Evolutionary conservation across 2,888 invertebrate species (phyloP).

Genomic region (Agrochola lota): DNA sequence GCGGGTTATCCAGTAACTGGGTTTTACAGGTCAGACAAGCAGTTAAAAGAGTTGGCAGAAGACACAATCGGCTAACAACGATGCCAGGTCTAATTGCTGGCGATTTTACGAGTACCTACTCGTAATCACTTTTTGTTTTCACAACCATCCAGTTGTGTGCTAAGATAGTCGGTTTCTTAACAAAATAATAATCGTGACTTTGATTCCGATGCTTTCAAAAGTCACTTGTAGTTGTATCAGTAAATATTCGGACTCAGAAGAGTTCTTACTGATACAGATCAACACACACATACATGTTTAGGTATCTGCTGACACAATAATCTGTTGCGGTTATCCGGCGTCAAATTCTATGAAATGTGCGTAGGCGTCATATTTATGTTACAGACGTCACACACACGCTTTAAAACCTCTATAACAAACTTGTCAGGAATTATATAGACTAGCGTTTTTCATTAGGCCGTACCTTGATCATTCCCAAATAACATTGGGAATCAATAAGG

Average conservation of each 20-base stretch:
- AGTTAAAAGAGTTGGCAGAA: background rate
- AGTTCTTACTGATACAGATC: background rate
- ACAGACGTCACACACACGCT: background rate
- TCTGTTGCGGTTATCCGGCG: background rate
- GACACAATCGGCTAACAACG: background rate
- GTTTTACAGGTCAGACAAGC: too few species aligned
- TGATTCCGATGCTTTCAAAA: background rate
- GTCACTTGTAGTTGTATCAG: background rate
- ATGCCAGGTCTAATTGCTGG: background rate
- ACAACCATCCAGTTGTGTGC: background rate
- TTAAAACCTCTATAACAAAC: background rate
- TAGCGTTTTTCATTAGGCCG: too few species aligned
- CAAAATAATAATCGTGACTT: background rate
- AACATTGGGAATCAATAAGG: background rate
- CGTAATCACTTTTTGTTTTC: background rate
- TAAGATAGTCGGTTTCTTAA: background rate
- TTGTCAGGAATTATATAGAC: background rate
- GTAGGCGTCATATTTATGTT: background rate
- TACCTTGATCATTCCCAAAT: background rate
- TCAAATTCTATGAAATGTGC: background rate
- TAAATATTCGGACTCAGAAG: background rate
- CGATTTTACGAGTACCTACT: background rate
- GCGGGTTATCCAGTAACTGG: background rate
- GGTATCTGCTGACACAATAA: background rate
- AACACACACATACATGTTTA: too few species aligned